Conservation (phyloP, 2,113 vertebrate species). For the Rhineura floridana region DNA sequence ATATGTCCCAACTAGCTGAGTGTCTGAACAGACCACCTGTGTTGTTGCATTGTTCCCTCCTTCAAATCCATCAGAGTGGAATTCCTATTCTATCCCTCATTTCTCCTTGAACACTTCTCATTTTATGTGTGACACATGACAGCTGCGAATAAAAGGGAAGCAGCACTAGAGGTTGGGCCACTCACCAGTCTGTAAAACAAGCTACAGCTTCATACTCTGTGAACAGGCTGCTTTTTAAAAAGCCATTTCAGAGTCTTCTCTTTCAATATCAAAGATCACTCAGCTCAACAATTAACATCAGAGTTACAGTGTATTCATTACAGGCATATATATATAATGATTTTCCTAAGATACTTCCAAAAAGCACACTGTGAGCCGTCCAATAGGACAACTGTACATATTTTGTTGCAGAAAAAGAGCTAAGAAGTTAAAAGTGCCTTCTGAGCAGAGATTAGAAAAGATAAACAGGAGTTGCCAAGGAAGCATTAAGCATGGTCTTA, state of each 20-base stretch:
- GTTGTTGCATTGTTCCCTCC: neutral
- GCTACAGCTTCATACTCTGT: neutral
- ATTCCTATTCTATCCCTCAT: neutral
- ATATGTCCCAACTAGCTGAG: no score
- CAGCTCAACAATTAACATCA: neutral
- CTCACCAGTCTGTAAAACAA: neutral
- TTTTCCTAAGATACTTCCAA: neutral
- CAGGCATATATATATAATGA: no score
- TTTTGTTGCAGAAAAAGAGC: neutral
- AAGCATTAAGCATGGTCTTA: slow-evolving; percentile 14
- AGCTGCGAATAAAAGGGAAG: neutral
- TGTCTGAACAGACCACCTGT: neutral
- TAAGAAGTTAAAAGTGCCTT: slow-evolving; percentile 11
- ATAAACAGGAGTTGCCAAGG: neutral
- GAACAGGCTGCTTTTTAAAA: neutral
- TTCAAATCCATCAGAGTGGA: neutral
- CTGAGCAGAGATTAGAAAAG: slow-evolving; percentile 9
- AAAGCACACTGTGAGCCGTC: slow-evolving; percentile 1
- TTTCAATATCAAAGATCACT: neutral
- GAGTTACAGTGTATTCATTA: neutral
- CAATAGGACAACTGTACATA: neutral
- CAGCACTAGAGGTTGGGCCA: neutral
- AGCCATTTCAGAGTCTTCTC: neutral
- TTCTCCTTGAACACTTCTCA: neutral
- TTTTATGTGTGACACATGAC: neutral